Conservation (phyloP, 2,113 vertebrate genomes). For the Esox niger region DNA sequence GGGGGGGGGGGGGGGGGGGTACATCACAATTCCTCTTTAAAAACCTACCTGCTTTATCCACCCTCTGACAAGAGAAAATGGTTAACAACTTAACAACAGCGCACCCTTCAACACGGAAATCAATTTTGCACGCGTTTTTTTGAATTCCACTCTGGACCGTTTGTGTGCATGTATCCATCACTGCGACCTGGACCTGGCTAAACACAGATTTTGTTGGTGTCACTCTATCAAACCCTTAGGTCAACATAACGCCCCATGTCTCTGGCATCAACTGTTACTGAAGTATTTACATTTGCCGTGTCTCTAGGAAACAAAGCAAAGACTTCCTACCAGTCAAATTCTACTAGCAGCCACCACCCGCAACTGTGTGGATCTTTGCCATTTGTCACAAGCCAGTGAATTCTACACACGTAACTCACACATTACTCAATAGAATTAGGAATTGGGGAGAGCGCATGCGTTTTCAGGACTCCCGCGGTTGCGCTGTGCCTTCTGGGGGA, state of each 20-base stretch:
- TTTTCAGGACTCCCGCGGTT: conserved; percentile 36
- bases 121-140: background rate
- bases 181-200: background rate
- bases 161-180: background rate
- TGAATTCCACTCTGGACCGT: conserved; percentile 2
- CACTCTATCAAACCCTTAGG: background rate
- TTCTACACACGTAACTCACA: too few relatives aligned
- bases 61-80: background rate
- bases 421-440: too few relatives aligned
- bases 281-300: too few relatives aligned
- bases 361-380: too few relatives aligned
- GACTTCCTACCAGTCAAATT: too few relatives aligned
- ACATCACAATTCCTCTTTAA: conserved; percentile 8
- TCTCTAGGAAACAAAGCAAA: too few relatives aligned
- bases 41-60: conserved; percentile 22
- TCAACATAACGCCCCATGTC: too few relatives aligned
- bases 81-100: background rate
- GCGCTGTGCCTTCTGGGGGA: conserved; percentile 56
- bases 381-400: too few relatives aligned
- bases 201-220: background rate
- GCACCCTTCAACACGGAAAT: background rate
- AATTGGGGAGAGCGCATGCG: conserved; percentile 1
- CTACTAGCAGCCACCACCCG: too few relatives aligned
- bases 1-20: too few relatives aligned
- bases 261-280: too few relatives aligned